Conservation (phyloP, 1,140 invertebrate genomes). For the Venustaconcha ellipsiformis region DNA sequence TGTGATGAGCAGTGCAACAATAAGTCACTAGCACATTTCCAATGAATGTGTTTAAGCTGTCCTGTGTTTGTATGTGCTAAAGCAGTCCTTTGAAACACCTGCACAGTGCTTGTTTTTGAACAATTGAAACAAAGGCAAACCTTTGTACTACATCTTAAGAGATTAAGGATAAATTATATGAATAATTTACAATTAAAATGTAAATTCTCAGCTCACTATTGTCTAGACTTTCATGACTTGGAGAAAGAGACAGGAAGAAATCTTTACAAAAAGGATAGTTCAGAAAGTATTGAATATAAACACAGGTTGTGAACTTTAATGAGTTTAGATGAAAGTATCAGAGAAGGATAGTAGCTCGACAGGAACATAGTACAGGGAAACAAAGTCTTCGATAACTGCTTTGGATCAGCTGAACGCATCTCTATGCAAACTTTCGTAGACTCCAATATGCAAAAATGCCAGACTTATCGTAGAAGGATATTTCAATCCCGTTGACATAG, state of each 20-base stretch:
- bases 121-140: too few relatives aligned
- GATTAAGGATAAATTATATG: too few relatives aligned
- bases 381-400: neutral
- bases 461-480: constrained; percentile 20
- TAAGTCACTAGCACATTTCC: too few relatives aligned
- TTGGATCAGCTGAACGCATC: neutral
- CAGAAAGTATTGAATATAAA: constrained; percentile 9
- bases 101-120: too few relatives aligned
- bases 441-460: neutral
- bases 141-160: too few relatives aligned
- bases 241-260: constrained; percentile 1
- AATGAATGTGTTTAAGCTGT: too few relatives aligned
- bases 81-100: too few relatives aligned
- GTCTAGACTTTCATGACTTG: too few relatives aligned
- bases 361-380: constrained; percentile 14
- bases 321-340: constrained; percentile 8
- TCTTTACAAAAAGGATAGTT: neutral
- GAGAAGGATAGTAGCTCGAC: neutral
- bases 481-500: constrained; percentile 20
- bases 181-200: too few relatives aligned
- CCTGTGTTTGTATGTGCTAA: too few relatives aligned
- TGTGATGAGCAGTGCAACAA: too few relatives aligned
- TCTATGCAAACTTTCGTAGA: neutral
- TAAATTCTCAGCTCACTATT: too few relatives aligned
- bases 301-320: constrained; percentile 16